Base-by-base conservation (phyloP, 1,140 invertebrate genomes). In the Drusus annulatus region DNA sequence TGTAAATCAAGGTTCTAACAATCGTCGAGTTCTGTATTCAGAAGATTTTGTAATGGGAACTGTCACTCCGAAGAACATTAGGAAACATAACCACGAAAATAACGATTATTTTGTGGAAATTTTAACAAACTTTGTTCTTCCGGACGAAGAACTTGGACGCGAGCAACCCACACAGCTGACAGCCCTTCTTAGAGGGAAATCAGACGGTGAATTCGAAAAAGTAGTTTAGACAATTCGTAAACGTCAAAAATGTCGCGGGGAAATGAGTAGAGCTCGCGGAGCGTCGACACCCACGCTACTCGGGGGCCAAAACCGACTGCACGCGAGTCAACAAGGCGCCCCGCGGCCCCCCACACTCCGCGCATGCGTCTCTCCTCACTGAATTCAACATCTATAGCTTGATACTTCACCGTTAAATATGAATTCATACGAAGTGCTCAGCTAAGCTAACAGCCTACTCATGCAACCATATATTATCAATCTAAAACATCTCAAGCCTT, bases 301-400 rank as follows among this genome's bases (percentile, higher is more conserved):
- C 65, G 63, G 52, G 65, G 51, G 52, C 77, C 23, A 73, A 60
- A 45, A 62, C 51, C 63, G 68, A 79, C 77, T 79, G 77, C 77
- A 79, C 19, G 75, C 23, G 19, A 50, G 75, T 58, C 23, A 62
- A 51, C 56, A 65, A 31, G 17, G 23, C 75, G 54, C 75, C 28
- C 58, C 56, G 56, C 75, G n/a, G 31, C 52, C 13, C 65, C 25
- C 23, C 25, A 52, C 77, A 28, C 60, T 52, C 77, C 50, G 52
- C 77, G 65, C 77, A 58, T 60, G 77, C 63, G 75, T 50, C 51
- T 54, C n/a, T 17, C 19, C 23, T 21, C 21, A 19, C 69, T 6
- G 13, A 52, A 60, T 54, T 21, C 68, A 71, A 62, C 56, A 50
- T 50, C 28, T 16, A 45, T 76, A 21, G 58, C 58, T 65, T 58